A percentile compares a stretch with the other conserved stretches of the same genome.
Conservation (phyloP, 2,888 invertebrate genomes). For the Agriotes lineatus region DNA sequence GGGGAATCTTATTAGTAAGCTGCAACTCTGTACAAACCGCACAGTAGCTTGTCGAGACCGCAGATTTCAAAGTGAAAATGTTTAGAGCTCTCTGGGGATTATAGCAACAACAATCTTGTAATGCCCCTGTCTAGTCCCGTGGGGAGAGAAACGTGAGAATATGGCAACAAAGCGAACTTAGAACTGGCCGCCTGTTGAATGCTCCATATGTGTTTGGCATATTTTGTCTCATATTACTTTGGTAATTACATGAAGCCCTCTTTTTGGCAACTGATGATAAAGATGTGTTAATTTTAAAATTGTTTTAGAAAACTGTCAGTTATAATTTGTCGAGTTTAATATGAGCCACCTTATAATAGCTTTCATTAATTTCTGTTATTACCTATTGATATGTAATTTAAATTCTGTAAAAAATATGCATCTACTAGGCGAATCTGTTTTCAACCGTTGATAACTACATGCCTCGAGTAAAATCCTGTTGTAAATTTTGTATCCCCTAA, state of each 20-base stretch:
- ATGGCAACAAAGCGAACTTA: constrained; percentile 57
- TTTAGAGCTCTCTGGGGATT: constrained; percentile 62
- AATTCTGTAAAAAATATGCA: too few relatives aligned
- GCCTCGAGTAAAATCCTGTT: too few relatives aligned
- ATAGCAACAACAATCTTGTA: constrained; percentile 64
- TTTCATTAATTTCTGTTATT: too few relatives aligned
- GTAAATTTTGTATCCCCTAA: not conserved
- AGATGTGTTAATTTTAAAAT: too few relatives aligned
- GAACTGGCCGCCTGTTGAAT: constrained; percentile 62
- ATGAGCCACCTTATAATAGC: too few relatives aligned
- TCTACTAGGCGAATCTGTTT: too few relatives aligned
- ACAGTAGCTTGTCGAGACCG: constrained; percentile 56
- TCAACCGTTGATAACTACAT: too few relatives aligned
- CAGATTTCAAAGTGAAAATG: constrained; percentile 62
- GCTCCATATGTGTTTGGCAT: constrained; percentile 48
- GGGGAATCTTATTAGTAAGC: constrained; percentile 43
- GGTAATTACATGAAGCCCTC: too few relatives aligned
- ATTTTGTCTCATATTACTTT: constrained; percentile 43
- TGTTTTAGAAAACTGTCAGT: too few relatives aligned
- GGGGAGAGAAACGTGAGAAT: constrained; percentile 62
- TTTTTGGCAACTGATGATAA: too few relatives aligned
- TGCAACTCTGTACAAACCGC: constrained; percentile 55
- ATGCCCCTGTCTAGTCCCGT: constrained; percentile 57
- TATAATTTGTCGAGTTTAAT: too few relatives aligned
- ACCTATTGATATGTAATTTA: too few relatives aligned